Evolutionary conservation across 2,888 invertebrate genomes (phyloP).

Genomic region (Cantharis nigra): DNA sequence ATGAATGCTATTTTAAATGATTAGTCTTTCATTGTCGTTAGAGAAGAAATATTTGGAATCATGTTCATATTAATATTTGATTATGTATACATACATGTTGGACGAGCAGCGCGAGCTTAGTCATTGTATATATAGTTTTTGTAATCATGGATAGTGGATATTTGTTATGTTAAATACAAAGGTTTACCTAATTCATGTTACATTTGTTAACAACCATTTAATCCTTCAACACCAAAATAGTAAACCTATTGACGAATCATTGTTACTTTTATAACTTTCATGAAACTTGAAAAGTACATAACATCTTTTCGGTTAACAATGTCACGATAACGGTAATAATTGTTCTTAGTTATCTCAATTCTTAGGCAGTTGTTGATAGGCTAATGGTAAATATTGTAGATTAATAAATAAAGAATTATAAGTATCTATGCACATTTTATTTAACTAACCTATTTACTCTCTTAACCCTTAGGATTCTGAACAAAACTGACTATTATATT

Average conservation of each 20-base stretch:
- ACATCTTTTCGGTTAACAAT: not conserved
- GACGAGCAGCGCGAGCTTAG: conserved; percentile 34
- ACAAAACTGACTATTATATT: too few relatives aligned
- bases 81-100: conserved; percentile 30
- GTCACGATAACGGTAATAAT: conserved; percentile 22
- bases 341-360: conserved; percentile 36
- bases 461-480: too few relatives aligned
- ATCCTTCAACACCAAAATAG: not conserved
- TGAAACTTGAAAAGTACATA: not conserved
- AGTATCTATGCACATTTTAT: conserved; percentile 23
- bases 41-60: conserved; percentile 27
- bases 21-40: conserved; percentile 35
- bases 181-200: conserved; percentile 12
- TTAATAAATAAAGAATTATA: conserved; percentile 43
- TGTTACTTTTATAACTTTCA: not conserved
- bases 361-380: conserved; percentile 41
- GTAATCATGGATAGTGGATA: conserved; percentile 36
- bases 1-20: conserved; percentile 31
- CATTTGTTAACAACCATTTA: conserved; percentile 7
- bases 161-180: conserved; percentile 25
- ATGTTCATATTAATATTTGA: conserved; percentile 27
- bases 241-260: not conserved
- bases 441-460: too few relatives aligned
- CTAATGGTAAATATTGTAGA: conserved; percentile 43
- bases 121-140: conserved; percentile 39